Evolutionary conservation across 2,113 vertebrate genomes (phyloP).

Genomic region (Cephalopholis sonnerati): DNA sequence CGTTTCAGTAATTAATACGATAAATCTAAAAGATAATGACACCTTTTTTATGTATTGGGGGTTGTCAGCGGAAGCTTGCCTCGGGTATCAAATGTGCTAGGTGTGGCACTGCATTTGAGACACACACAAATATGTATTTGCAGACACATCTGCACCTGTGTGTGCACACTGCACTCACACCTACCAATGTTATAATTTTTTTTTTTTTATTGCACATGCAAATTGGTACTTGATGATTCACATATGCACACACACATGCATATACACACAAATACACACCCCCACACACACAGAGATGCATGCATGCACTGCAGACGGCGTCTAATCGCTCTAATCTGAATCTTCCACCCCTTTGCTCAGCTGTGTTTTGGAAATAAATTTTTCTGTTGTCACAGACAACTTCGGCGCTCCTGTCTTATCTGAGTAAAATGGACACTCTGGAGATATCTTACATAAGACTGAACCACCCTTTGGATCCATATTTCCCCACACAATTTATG

Average conservation of each 20-base stretch:
- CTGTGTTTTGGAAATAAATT: constrained; percentile 82
- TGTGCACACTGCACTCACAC: background rate
- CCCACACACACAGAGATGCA: background rate
- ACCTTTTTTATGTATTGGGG: too few relatives aligned
- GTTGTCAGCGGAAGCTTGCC: too few relatives aligned
- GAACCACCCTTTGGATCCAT: background rate
- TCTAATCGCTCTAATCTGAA: constrained; percentile 50
- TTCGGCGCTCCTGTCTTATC: constrained; percentile 25
- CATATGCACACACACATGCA: background rate
- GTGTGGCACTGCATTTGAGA: background rate
- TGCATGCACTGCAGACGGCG: background rate
- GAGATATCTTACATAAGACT: constrained; percentile 26
- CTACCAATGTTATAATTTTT: background rate
- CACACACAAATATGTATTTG: background rate
- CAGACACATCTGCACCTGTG: constrained; percentile 1
- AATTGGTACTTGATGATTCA: background rate
- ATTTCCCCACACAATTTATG: background rate
- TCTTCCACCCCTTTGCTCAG: constrained; percentile 45
- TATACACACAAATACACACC: background rate
- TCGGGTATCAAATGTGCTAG: too few relatives aligned
- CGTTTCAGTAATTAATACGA: too few relatives aligned
- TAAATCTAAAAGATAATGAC: too few relatives aligned
- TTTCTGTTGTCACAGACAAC: constrained; percentile 74
- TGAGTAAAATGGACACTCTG: constrained; percentile 30
- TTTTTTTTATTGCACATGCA: background rate